A percentile compares a stretch with the other conserved stretches of the same genome.
These are phyloP conservation scores for Alviniconcha marisindica DNA, from an alignment of 1,140 invertebrate species.

Conservation along the genomic window DNA sequence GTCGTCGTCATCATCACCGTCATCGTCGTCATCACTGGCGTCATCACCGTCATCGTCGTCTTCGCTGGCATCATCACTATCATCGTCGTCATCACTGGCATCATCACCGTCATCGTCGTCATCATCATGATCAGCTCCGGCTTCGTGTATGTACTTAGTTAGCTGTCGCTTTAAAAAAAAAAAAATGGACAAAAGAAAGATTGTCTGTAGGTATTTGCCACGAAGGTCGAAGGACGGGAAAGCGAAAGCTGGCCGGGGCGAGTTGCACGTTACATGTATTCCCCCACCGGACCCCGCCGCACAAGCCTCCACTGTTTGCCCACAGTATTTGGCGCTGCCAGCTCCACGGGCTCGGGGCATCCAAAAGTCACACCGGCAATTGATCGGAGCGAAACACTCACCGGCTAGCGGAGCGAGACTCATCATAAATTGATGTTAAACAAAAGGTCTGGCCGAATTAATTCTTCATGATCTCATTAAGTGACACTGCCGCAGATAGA, in stretches of 20 bases:
- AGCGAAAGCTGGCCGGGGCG: neutral
- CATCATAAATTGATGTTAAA: conserved; percentile 42
- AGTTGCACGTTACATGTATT: neutral
- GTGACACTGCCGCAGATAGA: conserved; percentile 33
- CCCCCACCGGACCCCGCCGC: neutral
- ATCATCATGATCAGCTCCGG: no score
- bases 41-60: no score
- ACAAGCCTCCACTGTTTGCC: conserved; percentile 23
- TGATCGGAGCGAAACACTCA: conserved; percentile 26
- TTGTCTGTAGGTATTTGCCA: no score
- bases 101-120: no score
- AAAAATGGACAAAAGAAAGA: no score
- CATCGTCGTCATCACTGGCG: no score
- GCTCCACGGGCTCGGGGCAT: conserved; percentile 14
- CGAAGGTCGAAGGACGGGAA: conserved; percentile 14
- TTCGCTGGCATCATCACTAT: no score
- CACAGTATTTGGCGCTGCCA: conserved; percentile 33
- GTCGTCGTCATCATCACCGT: no score
- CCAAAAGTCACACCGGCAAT: conserved; percentile 36
- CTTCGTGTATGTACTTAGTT: no score
- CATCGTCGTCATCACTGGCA: no score
- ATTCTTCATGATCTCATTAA: conserved; percentile 42
- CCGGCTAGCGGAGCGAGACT: conserved; percentile 21
- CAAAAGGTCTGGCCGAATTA: conserved; percentile 40
- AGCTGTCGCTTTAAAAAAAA: no score